Percentiles rank a stretch among this genome's conserved stretches.
Conservation (phyloP, 2,797 vertebrate species). For the Semotilus atromaculatus region DNA sequence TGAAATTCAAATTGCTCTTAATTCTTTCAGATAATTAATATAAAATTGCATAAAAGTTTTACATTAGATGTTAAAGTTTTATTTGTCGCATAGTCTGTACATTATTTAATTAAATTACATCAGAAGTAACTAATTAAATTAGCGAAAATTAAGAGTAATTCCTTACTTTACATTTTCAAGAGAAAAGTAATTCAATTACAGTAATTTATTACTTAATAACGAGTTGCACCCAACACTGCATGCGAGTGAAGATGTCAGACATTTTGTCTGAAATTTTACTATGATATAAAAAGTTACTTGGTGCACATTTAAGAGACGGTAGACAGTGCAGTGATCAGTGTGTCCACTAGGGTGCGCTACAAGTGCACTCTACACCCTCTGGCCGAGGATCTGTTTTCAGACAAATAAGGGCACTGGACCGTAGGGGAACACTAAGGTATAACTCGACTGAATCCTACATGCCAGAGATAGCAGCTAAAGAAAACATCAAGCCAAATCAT, state of each 20-base stretch:
- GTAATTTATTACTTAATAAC: too few relatives aligned
- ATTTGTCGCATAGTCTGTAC: not conserved
- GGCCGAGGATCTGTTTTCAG: not conserved
- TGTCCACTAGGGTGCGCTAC: constrained; percentile 69
- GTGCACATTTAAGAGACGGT: constrained; percentile 2
- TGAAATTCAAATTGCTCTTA: not conserved
- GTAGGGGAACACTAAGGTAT: not conserved
- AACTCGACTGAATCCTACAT: constrained; percentile 1
- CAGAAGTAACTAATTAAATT: too few relatives aligned
- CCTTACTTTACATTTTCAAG: too few relatives aligned
- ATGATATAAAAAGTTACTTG: not conserved
- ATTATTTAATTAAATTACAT: not conserved
- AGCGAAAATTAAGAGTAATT: too few relatives aligned
- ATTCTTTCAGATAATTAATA: not conserved
- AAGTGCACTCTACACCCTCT: constrained; percentile 30
- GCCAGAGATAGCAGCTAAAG: constrained; percentile 16
- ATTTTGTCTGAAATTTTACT: not conserved
- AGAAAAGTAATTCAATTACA: too few relatives aligned
- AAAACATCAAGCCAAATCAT: constrained; percentile 1
- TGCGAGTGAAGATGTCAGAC: not conserved
- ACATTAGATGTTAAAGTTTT: not conserved
- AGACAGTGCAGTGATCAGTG: not conserved
- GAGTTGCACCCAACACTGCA: not conserved
- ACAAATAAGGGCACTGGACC: constrained; percentile 24
- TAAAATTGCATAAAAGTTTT: not conserved